A percentile compares a stretch with the other conserved stretches of the same genome.
phyloP scores from a whole-genome alignment of 2,797 vertebrate genomes.

The Sebastes hubbsi region DNA sequence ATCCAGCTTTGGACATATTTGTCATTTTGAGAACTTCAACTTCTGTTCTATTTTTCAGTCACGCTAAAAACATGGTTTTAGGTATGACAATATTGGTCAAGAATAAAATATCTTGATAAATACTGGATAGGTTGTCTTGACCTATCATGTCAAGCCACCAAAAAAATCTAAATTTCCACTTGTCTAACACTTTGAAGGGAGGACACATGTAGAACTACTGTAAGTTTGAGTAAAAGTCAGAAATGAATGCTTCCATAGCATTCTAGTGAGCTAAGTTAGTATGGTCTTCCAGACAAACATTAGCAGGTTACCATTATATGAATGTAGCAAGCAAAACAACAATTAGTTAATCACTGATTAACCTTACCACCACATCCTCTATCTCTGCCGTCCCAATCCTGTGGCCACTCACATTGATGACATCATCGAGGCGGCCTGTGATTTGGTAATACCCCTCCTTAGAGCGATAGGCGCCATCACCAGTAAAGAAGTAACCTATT shows the following conservation, averaged over 20 bases:
- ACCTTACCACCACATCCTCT: slow-evolving; percentile 90
- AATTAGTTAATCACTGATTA: not conserved
- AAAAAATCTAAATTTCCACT: not conserved
- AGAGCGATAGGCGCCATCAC: slow-evolving; percentile 90
- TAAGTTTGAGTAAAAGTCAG: not conserved
- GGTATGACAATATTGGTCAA: not conserved
- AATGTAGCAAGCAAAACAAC: not conserved
- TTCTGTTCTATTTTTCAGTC: not conserved
- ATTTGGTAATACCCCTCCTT: slow-evolving; percentile 93
- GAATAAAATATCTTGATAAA: not conserved
- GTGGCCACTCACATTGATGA: slow-evolving; percentile 96
- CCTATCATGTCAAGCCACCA: not conserved
- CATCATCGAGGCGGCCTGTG: slow-evolving; percentile 93
- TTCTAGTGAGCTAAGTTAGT: not conserved
- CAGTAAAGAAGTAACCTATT: slow-evolving; percentile 93
- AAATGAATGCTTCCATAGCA: not conserved
- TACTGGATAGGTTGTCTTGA: not conserved
- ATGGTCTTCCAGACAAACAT: not conserved
- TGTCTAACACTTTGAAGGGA: not conserved
- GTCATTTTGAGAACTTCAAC: not conserved
- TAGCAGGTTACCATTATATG: not conserved
- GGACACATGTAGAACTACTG: not conserved
- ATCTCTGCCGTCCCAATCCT: slow-evolving; percentile 95
- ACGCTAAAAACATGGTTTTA: not conserved
- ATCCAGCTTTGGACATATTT: not conserved